Conservation (phyloP, 1,140 invertebrate species). For the Neodiprion lecontei region DNA sequence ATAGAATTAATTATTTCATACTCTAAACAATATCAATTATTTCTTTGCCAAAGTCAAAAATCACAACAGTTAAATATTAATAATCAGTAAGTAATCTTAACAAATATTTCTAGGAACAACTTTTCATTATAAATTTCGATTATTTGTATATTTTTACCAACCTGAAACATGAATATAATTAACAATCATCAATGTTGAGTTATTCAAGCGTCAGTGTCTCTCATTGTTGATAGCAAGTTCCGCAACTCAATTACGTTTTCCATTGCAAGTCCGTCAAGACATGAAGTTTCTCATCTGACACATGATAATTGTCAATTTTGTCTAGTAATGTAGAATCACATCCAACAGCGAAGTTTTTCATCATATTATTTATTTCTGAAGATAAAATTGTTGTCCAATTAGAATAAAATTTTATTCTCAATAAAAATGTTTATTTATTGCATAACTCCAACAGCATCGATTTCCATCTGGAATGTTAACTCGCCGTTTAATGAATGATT, state of each 20-base stretch:
- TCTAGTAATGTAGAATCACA: constrained; percentile 26
- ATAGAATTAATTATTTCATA: too few relatives aligned
- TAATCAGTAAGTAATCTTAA: too few relatives aligned
- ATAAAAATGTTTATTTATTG: constrained; percentile 33
- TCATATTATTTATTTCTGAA: not conserved
- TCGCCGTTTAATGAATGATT: constrained; percentile 21
- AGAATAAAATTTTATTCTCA: constrained; percentile 29
- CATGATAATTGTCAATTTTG: constrained; percentile 24
- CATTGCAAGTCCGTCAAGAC: constrained; percentile 29
- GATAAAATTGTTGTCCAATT: constrained; percentile 5
- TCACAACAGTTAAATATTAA: too few relatives aligned
- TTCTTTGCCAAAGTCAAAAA: too few relatives aligned
- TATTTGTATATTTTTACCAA: too few relatives aligned
- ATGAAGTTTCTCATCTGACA: constrained; percentile 28
- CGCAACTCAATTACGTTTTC: constrained; percentile 26
- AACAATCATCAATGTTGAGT: too few relatives aligned
- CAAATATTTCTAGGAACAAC: too few relatives aligned
- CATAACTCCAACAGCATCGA: constrained; percentile 32
- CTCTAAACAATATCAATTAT: too few relatives aligned
- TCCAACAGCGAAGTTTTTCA: constrained; percentile 21
- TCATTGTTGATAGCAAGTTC: constrained; percentile 25
- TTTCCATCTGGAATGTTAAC: constrained; percentile 31
- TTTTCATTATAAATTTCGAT: too few relatives aligned
- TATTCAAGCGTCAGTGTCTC: constrained; percentile 21
- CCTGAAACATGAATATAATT: too few relatives aligned